These are phyloP conservation scores for Graptemys geographica DNA, from an alignment of 2,797 vertebrate genomes.

Conservation along the genomic window DNA sequence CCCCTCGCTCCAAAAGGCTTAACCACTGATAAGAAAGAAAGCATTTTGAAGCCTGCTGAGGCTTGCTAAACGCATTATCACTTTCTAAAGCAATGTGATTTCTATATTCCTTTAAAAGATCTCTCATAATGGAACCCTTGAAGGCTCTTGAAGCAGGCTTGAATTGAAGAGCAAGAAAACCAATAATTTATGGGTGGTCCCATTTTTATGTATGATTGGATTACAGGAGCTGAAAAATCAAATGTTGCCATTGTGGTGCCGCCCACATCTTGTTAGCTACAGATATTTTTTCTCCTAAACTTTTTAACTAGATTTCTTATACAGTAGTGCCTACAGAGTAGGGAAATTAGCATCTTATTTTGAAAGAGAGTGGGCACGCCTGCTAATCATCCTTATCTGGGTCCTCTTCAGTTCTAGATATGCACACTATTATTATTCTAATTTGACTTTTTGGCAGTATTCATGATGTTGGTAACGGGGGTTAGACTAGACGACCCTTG, in stretches of 20 bases:
- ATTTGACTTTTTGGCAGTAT: not conserved
- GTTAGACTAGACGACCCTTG: not conserved
- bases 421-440: not conserved
- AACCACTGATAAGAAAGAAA: conserved; percentile 62
- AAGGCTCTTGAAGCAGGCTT: conserved; percentile 62
- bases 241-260: not conserved
- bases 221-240: conserved; percentile 29
- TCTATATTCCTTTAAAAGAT: conserved; percentile 62
- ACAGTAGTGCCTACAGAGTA: not conserved
- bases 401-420: not conserved
- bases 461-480: not conserved
- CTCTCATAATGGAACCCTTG: conserved; percentile 55
- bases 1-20: conserved; percentile 49
- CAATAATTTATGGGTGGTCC: conserved; percentile 61
- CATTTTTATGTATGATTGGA: conserved; percentile 54
- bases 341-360: conserved; percentile 2
- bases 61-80: conserved; percentile 38
- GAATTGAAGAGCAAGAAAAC: conserved; percentile 52
- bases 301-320: not conserved
- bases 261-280: conserved; percentile 18
- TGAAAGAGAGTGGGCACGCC: not conserved
- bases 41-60: conserved; percentile 9
- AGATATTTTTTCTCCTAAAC: not conserved
- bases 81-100: conserved; percentile 66
- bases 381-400: not conserved